Evolutionary conservation across 2,797 vertebrate genomes (phyloP), one percentile per base, ranked within the genome.

Genomic region (Arremon brunneinucha): DNA sequence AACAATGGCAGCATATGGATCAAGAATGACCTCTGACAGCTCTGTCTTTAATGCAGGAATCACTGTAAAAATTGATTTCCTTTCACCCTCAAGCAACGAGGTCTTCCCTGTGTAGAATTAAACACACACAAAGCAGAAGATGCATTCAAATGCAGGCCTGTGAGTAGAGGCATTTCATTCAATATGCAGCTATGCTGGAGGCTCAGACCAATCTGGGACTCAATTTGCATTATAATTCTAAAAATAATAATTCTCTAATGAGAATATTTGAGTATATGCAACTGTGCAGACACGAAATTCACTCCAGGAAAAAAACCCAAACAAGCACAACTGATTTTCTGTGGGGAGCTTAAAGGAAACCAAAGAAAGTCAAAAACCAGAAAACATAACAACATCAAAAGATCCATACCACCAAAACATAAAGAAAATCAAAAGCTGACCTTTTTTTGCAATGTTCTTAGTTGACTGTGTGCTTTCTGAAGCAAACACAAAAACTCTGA

Each of bases 211-310:
- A 94, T 96, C 94, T 83, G 50, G 93, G 89, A 94, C 87, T 90
- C 94, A 94, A 94, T 95, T 95, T 94, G 95, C 82, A 95, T 96
- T 94, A 81, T 91, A 94, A 93, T 85, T 93, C 88, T 94, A 94
- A 96, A 96, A 96, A 95, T 95, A 95, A 93, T 96, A 94, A 96
- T 94, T 89, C 88, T 92, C 93, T 96, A 97, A 96, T 96, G 91
- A 97, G 94, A 93, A 91, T 90, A 87, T 94, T 83, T 95, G 88
- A 88, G 70, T 55, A 20, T 69, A 71, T 83, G 64, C 71, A 84
- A 95, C 82, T 84, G 56, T 88, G 76, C 74, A 94, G 90, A 91
- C 57, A 86, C 37, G 72, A 91, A 91, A 94, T 72, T 86, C 62
- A 69, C 68, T 88, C 67, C 24, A 86, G 68, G 17, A 41, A 72